These are phyloP conservation scores for Parasteatoda tepidariorum DNA, from an alignment of 1,140 invertebrate genomes.

Conservation along the genomic window DNA sequence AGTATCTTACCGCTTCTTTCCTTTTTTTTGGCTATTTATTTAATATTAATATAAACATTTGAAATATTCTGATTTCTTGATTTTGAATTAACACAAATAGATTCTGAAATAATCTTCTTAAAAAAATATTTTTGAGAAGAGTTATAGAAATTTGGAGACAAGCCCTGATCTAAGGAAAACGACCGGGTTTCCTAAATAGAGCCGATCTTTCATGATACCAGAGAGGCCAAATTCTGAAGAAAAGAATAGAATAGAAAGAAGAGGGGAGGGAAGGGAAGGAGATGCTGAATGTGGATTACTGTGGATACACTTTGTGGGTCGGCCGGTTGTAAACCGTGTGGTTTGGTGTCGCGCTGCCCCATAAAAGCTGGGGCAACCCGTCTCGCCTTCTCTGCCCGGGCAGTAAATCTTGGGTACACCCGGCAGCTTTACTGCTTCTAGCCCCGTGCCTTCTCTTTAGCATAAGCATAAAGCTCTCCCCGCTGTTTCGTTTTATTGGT, in stretches of 20 bases:
- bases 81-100: too few species aligned
- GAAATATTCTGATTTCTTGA: too few species aligned
- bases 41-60: too few species aligned
- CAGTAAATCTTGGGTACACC: conserved; percentile 41
- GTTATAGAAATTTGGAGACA: not conserved
- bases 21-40: too few species aligned
- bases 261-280: not conserved
- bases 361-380: conserved; percentile 39
- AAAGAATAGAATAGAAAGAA: not conserved
- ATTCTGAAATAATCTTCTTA: too few species aligned
- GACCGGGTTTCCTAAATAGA: conserved; percentile 32
- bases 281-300: conserved; percentile 39
- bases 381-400: conserved; percentile 15
- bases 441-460: conserved; percentile 38
- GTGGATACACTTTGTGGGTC: conserved; percentile 52
- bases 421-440: conserved; percentile 35
- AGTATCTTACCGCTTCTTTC: too few species aligned
- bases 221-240: conserved; percentile 9
- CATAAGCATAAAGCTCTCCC: conserved; percentile 53
- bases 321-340: conserved; percentile 56
- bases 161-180: not conserved
- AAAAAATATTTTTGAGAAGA: too few species aligned
- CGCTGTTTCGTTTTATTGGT: conserved; percentile 42
- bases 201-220: conserved; percentile 50
- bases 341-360: conserved; percentile 57